Evolutionary conservation across 2,888 invertebrate genomes (phyloP).

Genomic region (Leptinotarsa haldemani): DNA sequence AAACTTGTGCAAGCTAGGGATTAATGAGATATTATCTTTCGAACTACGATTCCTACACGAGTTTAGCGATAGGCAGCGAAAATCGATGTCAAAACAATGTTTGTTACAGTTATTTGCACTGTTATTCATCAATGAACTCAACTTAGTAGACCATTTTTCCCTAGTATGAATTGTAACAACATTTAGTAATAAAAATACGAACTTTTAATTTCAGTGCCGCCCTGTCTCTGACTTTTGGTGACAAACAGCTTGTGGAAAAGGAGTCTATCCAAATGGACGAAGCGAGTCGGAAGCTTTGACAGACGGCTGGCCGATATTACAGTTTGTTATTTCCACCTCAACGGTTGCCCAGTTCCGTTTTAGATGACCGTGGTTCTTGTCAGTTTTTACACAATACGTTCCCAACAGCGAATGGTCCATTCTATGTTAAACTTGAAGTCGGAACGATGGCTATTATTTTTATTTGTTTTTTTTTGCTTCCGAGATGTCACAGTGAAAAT

Average conservation of each 20-base stretch:
- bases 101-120: too few species aligned
- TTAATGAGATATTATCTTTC: too few species aligned
- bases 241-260: conserved; percentile 1
- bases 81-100: too few species aligned
- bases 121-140: too few species aligned
- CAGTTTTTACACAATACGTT: conserved; percentile 32
- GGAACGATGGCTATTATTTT: conserved; percentile 7
- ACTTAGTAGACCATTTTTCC: too few species aligned
- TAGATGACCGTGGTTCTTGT: conserved; percentile 42
- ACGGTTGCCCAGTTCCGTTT: conserved; percentile 38
- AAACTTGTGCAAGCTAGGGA: too few species aligned
- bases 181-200: too few species aligned
- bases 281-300: conserved; percentile 42
- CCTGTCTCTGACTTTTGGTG: not conserved
- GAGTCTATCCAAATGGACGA: not conserved
- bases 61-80: too few species aligned
- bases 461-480: not conserved
- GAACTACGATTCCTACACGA: too few species aligned
- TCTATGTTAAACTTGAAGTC: conserved; percentile 21
- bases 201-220: too few species aligned
- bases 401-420: conserved; percentile 27
- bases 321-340: conserved; percentile 54
- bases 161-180: too few species aligned
- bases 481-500: not conserved
- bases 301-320: conserved; percentile 49